These are phyloP conservation scores for Montipora capitata DNA, from an alignment of 92 coral and sea anemone genomes.

Conservation along the genomic window DNA sequence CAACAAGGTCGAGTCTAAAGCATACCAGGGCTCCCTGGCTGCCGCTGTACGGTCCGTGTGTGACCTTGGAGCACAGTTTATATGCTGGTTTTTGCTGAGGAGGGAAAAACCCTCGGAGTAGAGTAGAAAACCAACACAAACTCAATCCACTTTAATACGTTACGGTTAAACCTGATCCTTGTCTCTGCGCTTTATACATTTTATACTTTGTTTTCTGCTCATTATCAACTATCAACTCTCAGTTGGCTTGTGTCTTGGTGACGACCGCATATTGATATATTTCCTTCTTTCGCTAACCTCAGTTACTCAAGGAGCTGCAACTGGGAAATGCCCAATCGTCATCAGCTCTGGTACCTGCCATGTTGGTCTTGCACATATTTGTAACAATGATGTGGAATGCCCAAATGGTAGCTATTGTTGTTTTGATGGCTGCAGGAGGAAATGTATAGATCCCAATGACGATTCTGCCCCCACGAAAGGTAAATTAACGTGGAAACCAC, in stretches of 20 bases:
- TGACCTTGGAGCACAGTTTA: no score
- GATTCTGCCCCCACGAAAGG: constrained; percentile 20
- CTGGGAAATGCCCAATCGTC: constrained; percentile 51
- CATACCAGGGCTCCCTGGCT: no score
- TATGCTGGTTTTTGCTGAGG: no score
- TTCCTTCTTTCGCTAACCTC: background rate
- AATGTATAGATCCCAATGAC: constrained; percentile 40
- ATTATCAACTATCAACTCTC: no score
- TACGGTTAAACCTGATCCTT: no score
- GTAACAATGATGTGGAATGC: constrained; percentile 62
- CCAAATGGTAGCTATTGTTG: constrained; percentile 47
- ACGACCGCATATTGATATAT: background rate
- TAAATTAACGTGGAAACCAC: background rate
- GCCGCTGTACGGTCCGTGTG: no score
- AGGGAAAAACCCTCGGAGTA: no score
- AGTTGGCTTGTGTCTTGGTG: background rate
- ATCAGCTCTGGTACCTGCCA: constrained; percentile 39
- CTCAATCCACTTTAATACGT: no score
- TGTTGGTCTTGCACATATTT: constrained; percentile 49
- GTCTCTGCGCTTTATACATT: no score
- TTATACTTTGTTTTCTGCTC: no score
- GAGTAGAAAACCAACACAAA: no score
- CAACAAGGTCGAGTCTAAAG: no score
- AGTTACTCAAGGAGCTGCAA: constrained; percentile 20
- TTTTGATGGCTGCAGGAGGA: constrained; percentile 71